Percentiles rank a stretch among this genome's conserved stretches.
These are phyloP conservation scores for Pseudorhiza aurosa DNA, from an alignment of 30 jellyfish, hydroid and myxozoan genomes.

Conservation along the genomic window DNA sequence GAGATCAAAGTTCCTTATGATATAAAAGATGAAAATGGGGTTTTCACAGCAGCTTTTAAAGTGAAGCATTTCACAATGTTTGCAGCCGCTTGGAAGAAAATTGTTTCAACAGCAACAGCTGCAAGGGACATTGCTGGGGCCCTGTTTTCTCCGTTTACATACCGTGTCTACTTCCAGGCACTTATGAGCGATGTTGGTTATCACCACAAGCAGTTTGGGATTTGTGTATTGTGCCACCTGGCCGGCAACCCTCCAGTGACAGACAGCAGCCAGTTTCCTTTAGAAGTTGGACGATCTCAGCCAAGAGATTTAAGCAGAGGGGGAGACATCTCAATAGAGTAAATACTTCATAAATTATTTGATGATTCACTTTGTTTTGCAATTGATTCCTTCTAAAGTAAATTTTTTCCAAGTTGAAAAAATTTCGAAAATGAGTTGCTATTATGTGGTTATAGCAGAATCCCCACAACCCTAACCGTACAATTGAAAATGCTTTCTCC, in stretches of 20 bases:
- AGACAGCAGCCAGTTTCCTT: constrained; percentile 67
- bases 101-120: constrained; percentile 32
- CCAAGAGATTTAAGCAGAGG: constrained; percentile 70
- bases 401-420: no score
- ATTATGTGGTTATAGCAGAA: no score
- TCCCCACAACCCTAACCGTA: no score
- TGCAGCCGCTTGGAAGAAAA: constrained; percentile 64
- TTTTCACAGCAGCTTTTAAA: constrained; percentile 56
- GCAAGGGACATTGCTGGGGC: constrained; percentile 49
- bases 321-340: constrained; percentile 84
- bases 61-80: constrained; percentile 83
- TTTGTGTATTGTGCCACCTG: constrained; percentile 73
- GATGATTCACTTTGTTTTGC: neutral
- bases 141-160: constrained; percentile 43
- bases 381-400: no score
- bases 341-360: constrained; percentile 14
- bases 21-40: constrained; percentile 13
- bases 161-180: constrained; percentile 81
- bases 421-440: no score
- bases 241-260: constrained; percentile 67
- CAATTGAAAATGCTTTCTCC: no score
- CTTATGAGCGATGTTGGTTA: constrained; percentile 87
- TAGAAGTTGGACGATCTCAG: constrained; percentile 78
- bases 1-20: constrained; percentile 16
- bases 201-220: constrained; percentile 84